A percentile compares a stretch with the other conserved stretches of the same genome.
Evolutionary conservation across 2,888 invertebrate genomes (phyloP).

Genomic region (Phengaris arion): DNA sequence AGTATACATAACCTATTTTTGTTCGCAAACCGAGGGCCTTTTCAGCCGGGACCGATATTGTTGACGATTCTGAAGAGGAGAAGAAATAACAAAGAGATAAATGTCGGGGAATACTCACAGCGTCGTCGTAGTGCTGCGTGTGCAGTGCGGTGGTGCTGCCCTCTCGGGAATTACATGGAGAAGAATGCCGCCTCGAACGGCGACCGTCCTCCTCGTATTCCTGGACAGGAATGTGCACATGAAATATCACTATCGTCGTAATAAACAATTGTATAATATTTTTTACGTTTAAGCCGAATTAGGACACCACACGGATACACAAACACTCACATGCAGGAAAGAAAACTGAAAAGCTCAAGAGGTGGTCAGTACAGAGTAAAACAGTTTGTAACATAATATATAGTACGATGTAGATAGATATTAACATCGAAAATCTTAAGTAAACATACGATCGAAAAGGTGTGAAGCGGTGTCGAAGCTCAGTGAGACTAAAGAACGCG

Average conservation of each 20-base stretch:
- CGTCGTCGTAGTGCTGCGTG: conserved; percentile 81
- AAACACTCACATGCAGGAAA: conserved; percentile 49
- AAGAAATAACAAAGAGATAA: background rate
- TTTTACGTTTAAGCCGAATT: conserved; percentile 30
- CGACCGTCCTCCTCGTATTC: conserved; percentile 84
- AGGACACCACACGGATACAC: conserved; percentile 31
- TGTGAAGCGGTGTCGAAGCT: conserved; percentile 57
- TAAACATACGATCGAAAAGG: conserved; percentile 36
- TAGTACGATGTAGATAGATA: background rate
- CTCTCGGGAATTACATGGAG: conserved; percentile 84
- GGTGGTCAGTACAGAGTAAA: background rate
- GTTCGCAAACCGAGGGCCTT: conserved; percentile 2
- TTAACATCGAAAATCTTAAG: conserved; percentile 34
- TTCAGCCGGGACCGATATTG: background rate
- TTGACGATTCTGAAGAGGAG: background rate
- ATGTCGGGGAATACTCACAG: conserved; percentile 65
- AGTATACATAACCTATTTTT: conserved; percentile 27
- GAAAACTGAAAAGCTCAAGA: conserved; percentile 41
- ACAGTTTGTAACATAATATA: background rate
- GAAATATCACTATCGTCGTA: conserved; percentile 33
- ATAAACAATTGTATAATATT: conserved; percentile 31
- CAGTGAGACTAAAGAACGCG: conserved; percentile 60
- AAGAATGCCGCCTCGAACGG: conserved; percentile 83
- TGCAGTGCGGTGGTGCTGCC: conserved; percentile 83
- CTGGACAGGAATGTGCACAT: conserved; percentile 59